Conservation (phyloP, 35 echinoderm and acorn worm species). For the Apostichopus californicus region DNA sequence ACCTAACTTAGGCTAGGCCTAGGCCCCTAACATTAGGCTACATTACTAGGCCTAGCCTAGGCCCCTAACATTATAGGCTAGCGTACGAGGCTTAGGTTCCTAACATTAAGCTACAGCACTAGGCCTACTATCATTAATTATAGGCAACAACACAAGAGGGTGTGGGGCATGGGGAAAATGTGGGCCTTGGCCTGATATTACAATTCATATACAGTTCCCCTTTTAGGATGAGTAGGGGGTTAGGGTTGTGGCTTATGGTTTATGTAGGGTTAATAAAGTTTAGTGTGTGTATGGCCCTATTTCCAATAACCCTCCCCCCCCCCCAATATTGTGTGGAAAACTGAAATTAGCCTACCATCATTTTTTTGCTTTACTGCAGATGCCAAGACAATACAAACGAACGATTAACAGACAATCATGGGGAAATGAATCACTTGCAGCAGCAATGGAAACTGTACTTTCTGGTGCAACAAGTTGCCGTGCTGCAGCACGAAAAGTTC, state of each 20-base stretch:
- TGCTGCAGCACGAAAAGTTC: conserved; percentile 14
- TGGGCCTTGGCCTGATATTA: background rate
- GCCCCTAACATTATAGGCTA: background rate
- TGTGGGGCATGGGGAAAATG: conserved; percentile 26
- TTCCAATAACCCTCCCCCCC: background rate
- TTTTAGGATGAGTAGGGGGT: conserved; percentile 25
- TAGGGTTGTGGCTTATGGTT: conserved; percentile 52
- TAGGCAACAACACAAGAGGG: conserved; percentile 27
- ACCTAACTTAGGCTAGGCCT: conserved; percentile 28
- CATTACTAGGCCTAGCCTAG: conserved; percentile 37
- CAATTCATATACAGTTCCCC: conserved; percentile 12
- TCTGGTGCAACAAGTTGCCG: conserved; percentile 44
- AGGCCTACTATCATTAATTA: background rate
- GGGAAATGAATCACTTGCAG: conserved; percentile 35
- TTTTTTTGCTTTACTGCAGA: conserved; percentile 8
- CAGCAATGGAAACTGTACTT: conserved; percentile 39
- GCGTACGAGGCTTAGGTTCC: background rate
- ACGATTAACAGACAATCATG: conserved; percentile 9
- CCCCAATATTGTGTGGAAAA: background rate
- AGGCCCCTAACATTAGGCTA: conserved; percentile 48
- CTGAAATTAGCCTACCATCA: background rate
- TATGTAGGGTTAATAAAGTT: conserved; percentile 10
- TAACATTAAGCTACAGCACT: conserved; percentile 2
- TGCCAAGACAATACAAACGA: conserved; percentile 25
- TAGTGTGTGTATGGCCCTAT: background rate